These are phyloP conservation scores for Eurystomus glaucurus DNA, from an alignment of 2,797 vertebrate genomes.

Conservation along the genomic window DNA sequence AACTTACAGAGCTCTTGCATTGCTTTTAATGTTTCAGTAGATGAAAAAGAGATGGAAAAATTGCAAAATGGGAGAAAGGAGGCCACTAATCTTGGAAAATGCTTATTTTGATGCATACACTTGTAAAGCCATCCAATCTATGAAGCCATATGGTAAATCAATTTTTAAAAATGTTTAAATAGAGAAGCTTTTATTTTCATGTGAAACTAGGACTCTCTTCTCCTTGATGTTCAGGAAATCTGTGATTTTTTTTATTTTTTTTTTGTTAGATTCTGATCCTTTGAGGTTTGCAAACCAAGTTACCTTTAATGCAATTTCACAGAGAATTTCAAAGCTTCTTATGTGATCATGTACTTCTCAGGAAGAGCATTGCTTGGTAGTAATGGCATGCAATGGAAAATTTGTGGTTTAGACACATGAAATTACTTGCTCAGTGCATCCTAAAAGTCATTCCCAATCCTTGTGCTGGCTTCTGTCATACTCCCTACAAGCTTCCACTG, in stretches of 20 bases:
- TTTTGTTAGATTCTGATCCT: neutral
- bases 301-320: neutral
- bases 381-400: neutral
- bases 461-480: neutral
- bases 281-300: slow-evolving; percentile 16
- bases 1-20: neutral
- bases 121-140: neutral
- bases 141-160: neutral
- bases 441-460: neutral
- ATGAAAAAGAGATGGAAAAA: neutral
- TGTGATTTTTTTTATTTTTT: neutral
- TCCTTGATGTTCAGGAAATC: neutral
- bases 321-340: neutral
- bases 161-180: neutral
- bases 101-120: neutral
- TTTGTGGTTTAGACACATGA: neutral
- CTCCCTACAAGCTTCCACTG: neutral
- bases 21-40: neutral
- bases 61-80: neutral
- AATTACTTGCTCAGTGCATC: neutral
- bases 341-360: neutral
- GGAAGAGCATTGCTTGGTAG: neutral
- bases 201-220: neutral
- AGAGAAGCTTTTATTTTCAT: neutral
- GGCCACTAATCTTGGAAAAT: neutral